These are phyloP conservation scores for Zygaena filipendulae DNA, from an alignment of 2,888 invertebrate species.

Conservation along the genomic window DNA sequence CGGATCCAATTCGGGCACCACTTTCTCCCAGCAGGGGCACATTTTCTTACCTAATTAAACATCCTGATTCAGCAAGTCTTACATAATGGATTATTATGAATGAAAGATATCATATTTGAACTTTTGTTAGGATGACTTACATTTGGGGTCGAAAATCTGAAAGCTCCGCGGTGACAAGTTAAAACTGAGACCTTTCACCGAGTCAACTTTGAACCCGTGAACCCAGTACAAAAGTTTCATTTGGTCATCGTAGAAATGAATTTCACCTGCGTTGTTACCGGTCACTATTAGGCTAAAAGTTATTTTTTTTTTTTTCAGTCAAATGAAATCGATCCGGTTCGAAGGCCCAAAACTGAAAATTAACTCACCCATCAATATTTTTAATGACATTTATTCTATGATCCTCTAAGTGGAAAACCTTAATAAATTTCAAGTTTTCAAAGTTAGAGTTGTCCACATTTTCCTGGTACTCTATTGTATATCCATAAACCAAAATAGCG, in stretches of 20 bases:
- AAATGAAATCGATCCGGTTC: too few relatives aligned
- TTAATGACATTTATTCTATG: constrained; percentile 53
- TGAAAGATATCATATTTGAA: too few relatives aligned
- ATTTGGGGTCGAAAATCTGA: constrained; percentile 38
- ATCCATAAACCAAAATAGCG: constrained; percentile 57
- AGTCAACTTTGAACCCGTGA: constrained; percentile 50
- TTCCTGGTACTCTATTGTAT: constrained; percentile 44
- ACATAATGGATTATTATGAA: too few relatives aligned
- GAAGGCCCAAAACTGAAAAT: too few relatives aligned
- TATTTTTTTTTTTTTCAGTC: too few relatives aligned
- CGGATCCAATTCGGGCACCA: constrained; percentile 29
- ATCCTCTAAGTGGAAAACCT: constrained; percentile 52
- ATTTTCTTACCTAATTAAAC: constrained; percentile 30
- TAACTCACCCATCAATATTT: constrained; percentile 61
- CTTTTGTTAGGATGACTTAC: too few relatives aligned
- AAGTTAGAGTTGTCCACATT: constrained; percentile 28
- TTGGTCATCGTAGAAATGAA: constrained; percentile 70
- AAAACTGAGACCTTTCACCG: constrained; percentile 61
- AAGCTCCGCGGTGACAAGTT: constrained; percentile 44
- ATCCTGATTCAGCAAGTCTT: not conserved
- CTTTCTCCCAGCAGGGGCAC: constrained; percentile 48
- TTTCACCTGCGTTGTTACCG: constrained; percentile 62
- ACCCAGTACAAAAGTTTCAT: constrained; percentile 70
- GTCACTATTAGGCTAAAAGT: too few relatives aligned
- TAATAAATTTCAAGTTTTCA: constrained; percentile 50